phyloP scores from a whole-genome alignment of 92 coral and sea anemone genomes.

The Siderastrea radians region DNA sequence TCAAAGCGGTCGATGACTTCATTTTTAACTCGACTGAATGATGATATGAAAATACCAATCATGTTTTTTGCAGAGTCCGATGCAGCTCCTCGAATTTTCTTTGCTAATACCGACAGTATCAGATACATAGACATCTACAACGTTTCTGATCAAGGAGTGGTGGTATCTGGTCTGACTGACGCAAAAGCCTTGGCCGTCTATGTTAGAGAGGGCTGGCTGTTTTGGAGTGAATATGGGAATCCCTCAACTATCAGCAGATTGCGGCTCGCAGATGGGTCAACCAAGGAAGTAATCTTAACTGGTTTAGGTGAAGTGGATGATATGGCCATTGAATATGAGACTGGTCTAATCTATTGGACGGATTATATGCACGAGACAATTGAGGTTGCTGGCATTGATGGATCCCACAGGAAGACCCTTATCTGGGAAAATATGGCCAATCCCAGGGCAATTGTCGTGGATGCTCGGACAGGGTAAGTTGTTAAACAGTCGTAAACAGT shows the following conservation, averaged over 20 bases:
- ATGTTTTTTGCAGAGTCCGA: neutral
- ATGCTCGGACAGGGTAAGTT: conserved; percentile 76
- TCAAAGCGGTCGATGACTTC: too few species aligned
- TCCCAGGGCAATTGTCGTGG: conserved; percentile 80
- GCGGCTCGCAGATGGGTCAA: conserved; percentile 1
- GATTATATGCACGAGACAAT: conserved; percentile 68
- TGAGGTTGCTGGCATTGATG: conserved; percentile 81
- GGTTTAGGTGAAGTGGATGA: conserved; percentile 64
- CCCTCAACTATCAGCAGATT: conserved; percentile 11
- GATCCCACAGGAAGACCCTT: conserved; percentile 61
- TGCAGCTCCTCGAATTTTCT: conserved; percentile 15
- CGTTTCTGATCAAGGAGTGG: neutral
- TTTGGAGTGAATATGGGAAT: conserved; percentile 38
- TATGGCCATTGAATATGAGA: conserved; percentile 83
- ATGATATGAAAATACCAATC: too few species aligned
- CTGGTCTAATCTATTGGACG: conserved; percentile 79
- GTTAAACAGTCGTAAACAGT: neutral
- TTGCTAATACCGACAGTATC: conserved; percentile 6
- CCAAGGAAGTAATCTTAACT: conserved; percentile 2
- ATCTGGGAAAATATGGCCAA: conserved; percentile 50
- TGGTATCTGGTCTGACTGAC: conserved; percentile 7
- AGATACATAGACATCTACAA: conserved; percentile 8
- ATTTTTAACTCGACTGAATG: too few species aligned
- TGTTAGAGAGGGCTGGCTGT: conserved; percentile 8
- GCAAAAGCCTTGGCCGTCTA: conserved; percentile 3